Base-by-base conservation (phyloP, 2,888 invertebrate genomes). In the Anagyrus pseudococci region DNA sequence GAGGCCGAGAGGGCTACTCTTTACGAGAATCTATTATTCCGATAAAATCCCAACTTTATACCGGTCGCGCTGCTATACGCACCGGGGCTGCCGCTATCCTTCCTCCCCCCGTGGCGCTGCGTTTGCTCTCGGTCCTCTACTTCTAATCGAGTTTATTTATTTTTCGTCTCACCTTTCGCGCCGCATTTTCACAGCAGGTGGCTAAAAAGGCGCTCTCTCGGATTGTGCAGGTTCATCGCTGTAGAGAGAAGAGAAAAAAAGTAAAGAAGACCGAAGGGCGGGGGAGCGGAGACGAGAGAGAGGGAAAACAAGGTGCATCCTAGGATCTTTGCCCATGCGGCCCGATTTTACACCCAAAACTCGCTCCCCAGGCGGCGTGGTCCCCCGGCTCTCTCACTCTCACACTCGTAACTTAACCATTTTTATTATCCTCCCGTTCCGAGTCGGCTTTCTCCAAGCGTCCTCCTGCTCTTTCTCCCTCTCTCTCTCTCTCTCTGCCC, bases 131-230 rank as follows among this genome's bases (percentile, higher is more conserved):
- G 13, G 23, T 48, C 40, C n/a, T 62, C 62, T 44, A 62, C 41
- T 53, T 48, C 57, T 62, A 57, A 61, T 49, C 55, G 55, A 40
- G 53, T 47, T 10, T 44, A 54, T 62, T 58, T 55, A 63, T 46
- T 63, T 50, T 59, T 52, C 55, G 50, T 56, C 47, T 64, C 47
- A 56, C 47, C 55, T 59, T 26, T 41, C 56, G n/a, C n/a, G 56
- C 22, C 43, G 54, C 57, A 19, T 60, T 64, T 60, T 60, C 64
- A 37, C 64, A 64, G 64, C 56, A 64, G 64, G 60, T 57, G 60
- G 59, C 49, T 60, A 26, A 57, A 49, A 59, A 59, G 41, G 19
- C 47, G 23, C 17, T 25, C 26, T 4, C 48, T 17, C 37, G 48
- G 33, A 57, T 64, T 60, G 59, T 60, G 46, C 56, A 57, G 57